Percentiles rank a stretch among this genome's conserved stretches.
phyloP scores from a whole-genome alignment of 2,113 vertebrate genomes.

The Calidris pygmaea region DNA sequence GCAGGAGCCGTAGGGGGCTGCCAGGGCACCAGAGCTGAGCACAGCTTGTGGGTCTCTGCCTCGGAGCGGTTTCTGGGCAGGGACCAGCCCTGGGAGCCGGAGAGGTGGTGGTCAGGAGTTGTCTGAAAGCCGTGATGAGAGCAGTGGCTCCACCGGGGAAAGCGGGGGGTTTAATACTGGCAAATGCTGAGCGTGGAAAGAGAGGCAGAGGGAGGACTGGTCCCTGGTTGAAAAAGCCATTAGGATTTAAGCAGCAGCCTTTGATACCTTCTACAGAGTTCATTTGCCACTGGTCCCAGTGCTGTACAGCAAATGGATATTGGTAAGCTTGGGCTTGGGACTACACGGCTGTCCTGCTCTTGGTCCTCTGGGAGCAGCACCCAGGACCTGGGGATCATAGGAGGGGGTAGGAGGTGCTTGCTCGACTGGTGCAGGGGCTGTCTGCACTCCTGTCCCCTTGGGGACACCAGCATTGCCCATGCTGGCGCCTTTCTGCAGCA shows the following conservation, averaged over 20 bases:
- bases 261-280: background rate
- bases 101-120: background rate
- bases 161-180: background rate
- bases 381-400: background rate
- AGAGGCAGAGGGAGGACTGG: background rate
- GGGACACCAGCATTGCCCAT: fast-evolving
- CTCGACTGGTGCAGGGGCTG: background rate
- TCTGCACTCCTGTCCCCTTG: background rate
- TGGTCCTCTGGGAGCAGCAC: background rate
- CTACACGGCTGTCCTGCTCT: background rate
- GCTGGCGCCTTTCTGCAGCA: background rate
- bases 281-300: background rate
- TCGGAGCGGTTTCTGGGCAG: background rate
- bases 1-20: background rate
- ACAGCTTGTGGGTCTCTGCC: background rate
- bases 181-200: background rate
- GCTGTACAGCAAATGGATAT: background rate
- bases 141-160: background rate
- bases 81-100: background rate
- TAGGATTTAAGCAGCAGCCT: background rate
- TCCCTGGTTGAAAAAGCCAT: background rate
- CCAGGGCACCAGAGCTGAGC: background rate
- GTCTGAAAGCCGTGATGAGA: fast-evolving
- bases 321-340: background rate
- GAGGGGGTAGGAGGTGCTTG: background rate